phyloP scores from a whole-genome alignment of 2,888 invertebrate species.

The Ethmia dodecea region DNA sequence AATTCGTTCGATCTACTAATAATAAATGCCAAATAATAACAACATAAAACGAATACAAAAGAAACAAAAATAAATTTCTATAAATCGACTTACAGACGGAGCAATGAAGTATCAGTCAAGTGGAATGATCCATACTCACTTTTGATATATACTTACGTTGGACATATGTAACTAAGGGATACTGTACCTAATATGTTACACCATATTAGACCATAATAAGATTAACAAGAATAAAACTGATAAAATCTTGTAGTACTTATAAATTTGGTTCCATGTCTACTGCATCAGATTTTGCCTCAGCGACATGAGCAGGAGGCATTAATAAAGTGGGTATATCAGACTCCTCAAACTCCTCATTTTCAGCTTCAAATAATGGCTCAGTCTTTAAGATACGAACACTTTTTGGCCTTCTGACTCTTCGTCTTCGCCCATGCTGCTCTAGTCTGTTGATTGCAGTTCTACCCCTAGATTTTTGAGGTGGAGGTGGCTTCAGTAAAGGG shows the following conservation, averaged over 20 bases:
- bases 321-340: conserved; percentile 39
- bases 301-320: conserved; percentile 43
- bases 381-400: conserved; percentile 45
- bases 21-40: conserved; percentile 29
- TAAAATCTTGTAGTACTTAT: too few relatives aligned
- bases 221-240: too few relatives aligned
- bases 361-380: conserved; percentile 56
- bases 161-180: too few relatives aligned
- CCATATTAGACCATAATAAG: too few relatives aligned
- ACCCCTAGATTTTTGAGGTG: conserved; percentile 38
- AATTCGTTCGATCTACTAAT: conserved; percentile 6
- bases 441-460: conserved; percentile 44
- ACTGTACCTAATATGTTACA: too few relatives aligned
- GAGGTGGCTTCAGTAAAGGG: conserved; percentile 64
- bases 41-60: too few relatives aligned
- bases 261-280: conserved; percentile 19
- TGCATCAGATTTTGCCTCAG: conserved; percentile 43
- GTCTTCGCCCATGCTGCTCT: conserved; percentile 33
- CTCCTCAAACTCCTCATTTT: conserved; percentile 36
- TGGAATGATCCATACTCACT: too few relatives aligned
- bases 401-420: conserved; percentile 50
- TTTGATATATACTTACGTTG: too few relatives aligned
- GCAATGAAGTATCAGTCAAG: too few relatives aligned
- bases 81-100: too few relatives aligned
- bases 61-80: too few relatives aligned